Conservation (phyloP, 2,113 vertebrate genomes). For the Bos taurus region DNA sequence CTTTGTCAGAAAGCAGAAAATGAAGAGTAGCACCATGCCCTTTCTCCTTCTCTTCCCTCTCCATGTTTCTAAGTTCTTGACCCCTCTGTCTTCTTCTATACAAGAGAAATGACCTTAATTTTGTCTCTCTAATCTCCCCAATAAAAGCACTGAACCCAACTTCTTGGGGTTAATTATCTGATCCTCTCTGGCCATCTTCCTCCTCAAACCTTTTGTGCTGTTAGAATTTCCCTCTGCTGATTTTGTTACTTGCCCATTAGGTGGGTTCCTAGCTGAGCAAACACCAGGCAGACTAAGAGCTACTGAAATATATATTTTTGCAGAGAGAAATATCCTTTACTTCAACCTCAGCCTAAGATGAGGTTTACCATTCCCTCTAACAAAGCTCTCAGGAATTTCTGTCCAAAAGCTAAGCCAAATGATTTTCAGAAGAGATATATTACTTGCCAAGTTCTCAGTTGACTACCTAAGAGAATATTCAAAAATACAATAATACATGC, state of each 20-base stretch:
- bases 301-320: neutral
- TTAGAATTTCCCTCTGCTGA: slow-evolving; percentile 31
- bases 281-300: neutral
- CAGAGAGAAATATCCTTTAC: neutral
- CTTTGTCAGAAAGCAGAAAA: slow-evolving; percentile 64
- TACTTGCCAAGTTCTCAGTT: neutral
- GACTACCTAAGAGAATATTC: neutral
- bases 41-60: slow-evolving; percentile 42
- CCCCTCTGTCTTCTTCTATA: slow-evolving; percentile 66
- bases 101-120: slow-evolving; percentile 74
- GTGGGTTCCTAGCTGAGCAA: neutral
- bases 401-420: neutral
- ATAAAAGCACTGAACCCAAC: slow-evolving; percentile 69
- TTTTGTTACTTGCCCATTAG: slow-evolving; percentile 42
- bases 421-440: neutral
- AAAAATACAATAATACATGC: neutral
- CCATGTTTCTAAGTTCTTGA: slow-evolving; percentile 63
- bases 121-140: slow-evolving; percentile 68
- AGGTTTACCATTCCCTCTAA: neutral
- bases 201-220: slow-evolving; percentile 50
- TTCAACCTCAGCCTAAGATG: neutral
- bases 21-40: neutral
- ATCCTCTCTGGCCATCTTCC: slow-evolving; percentile 59
- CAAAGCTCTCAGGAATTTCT: neutral
- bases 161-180: slow-evolving; percentile 72